Evolutionary conservation across 2,113 vertebrate species (phyloP).

Genomic region (Noctilio leporinus): DNA sequence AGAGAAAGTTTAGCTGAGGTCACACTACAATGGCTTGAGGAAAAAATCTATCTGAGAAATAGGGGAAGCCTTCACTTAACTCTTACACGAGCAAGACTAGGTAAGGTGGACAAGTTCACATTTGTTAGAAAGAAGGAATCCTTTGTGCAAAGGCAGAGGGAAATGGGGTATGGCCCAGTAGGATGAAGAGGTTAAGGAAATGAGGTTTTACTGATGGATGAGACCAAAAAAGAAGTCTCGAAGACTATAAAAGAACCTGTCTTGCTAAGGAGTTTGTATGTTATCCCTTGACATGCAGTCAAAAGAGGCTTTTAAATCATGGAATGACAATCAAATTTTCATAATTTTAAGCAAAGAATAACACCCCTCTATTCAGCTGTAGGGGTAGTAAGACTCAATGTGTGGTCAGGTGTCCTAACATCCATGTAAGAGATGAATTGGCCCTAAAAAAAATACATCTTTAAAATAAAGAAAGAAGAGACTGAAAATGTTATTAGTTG

Average conservation of each 20-base stretch:
- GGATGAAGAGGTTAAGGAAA: neutral
- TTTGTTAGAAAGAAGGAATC: neutral
- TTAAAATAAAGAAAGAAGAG: neutral
- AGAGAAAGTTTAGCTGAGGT: neutral
- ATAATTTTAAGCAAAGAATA: neutral
- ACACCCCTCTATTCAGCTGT: neutral
- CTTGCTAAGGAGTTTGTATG: neutral
- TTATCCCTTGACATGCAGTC: neutral
- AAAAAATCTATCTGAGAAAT: neutral
- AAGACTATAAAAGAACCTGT: neutral
- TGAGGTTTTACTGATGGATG: neutral
- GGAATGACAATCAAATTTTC: neutral
- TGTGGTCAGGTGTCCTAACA: neutral
- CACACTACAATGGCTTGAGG: neutral
- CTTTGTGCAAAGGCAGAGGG: neutral
- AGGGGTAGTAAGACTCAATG: neutral
- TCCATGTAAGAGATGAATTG: neutral
- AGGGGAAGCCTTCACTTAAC: neutral
- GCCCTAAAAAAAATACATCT: neutral
- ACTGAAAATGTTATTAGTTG: neutral
- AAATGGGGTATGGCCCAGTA: neutral
- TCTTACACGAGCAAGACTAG: neutral
- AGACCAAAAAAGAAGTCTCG: neutral
- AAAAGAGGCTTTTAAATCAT: neutral
- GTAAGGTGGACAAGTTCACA: neutral